Base-by-base conservation (phyloP, 2,113 vertebrate genomes). In the Astatoreochromis straeleni region DNA sequence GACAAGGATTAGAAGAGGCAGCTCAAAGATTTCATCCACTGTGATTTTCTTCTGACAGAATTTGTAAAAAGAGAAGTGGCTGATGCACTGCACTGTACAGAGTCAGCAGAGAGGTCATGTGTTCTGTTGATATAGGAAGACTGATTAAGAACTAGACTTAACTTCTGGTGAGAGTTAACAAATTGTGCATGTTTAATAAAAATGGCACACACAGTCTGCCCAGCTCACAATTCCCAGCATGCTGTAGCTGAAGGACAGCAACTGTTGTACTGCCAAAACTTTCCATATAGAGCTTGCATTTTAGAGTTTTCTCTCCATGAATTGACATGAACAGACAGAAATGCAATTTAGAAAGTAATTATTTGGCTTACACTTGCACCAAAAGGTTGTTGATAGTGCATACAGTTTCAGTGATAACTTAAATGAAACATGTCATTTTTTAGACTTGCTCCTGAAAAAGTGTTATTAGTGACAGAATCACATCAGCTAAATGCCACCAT, bases 401-500 rank as follows among this genome's bases (percentile, higher is more conserved):
- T 11, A 17, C 14, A 75, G 42, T 75, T 47, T 75, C 16, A 75
- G 42, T 38, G 60, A 65, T 65, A 65, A 65, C 60, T 65, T 38
- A 21, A 38, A 65, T 38, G 17, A 35, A 65, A 65, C 33, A 65
- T 65, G 60, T 4, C 33, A 65, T 65, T 21, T 65, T 65, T 65
- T 1, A 21, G 3, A 38, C 19, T 38, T 38, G 60, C 10, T 38
- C 33, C 60, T 65, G 19, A 21, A n/a, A 65, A 65, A 21, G 33
- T 65, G 33, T 65, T n/a, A 65, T 63, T 35, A 63, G 58, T 65
- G 19, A 65, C 60, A 65, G 60, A 65, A 65, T 65, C 17, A 13
- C 60, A 65, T 65, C 60, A 65, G 19, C 60, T 7, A 65, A 38
- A 65, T 38, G 60, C 33, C 33, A 38, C 60, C 4, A 13, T 65